Conservation (phyloP, 1,140 invertebrate genomes). For the Drosophila kanapiae region DNA sequence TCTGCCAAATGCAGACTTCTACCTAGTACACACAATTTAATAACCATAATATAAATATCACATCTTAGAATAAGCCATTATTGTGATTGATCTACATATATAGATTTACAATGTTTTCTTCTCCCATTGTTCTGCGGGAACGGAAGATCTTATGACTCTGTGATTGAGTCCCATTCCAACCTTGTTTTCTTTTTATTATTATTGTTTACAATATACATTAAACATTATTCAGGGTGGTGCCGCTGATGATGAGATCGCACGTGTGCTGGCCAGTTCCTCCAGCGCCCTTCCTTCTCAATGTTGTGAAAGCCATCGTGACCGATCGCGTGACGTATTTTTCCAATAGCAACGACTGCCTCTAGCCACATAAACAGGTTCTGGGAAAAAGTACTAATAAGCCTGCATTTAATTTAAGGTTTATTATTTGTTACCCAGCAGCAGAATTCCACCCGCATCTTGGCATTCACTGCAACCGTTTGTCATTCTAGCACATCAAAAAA, state of each 20-base stretch:
- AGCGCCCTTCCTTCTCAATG: slow-evolving; percentile 16
- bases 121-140: slow-evolving; percentile 15
- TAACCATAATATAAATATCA: no score
- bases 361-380: slow-evolving; percentile 1
- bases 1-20: no score
- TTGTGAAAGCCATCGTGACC: slow-evolving; percentile 49
- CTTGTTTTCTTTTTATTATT: background rate
- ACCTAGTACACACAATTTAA: no score
- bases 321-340: slow-evolving; percentile 13
- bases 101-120: slow-evolving; percentile 5
- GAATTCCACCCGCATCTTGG: slow-evolving; percentile 10
- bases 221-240: background rate
- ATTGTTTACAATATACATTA: background rate
- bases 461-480: slow-evolving; percentile 11
- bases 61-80: background rate
- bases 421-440: slow-evolving; percentile 10
- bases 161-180: slow-evolving; percentile 21
- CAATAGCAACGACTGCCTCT: background rate
- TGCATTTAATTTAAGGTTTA: background rate
- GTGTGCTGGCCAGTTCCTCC: slow-evolving; percentile 25
- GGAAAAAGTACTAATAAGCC: background rate
- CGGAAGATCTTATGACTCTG: background rate
- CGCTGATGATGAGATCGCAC: slow-evolving; percentile 9
- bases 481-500: background rate
- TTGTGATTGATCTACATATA: slow-evolving; percentile 10